Conservation (phyloP, 2,113 vertebrate species). For the Xiphorhynchus elegans region DNA sequence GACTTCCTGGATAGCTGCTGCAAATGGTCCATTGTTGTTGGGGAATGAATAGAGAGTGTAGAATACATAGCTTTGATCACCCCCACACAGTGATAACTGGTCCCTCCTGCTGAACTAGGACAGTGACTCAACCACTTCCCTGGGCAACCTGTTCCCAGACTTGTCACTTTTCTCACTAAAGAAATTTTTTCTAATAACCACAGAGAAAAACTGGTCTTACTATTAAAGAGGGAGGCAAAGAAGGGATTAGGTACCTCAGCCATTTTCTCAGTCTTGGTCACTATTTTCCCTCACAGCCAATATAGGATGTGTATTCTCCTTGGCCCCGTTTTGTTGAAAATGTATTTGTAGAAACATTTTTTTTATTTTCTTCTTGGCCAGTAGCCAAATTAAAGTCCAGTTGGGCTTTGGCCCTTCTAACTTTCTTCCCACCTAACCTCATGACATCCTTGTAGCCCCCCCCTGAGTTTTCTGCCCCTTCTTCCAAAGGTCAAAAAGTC, state of each 20-base stretch:
- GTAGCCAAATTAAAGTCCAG: accelerated
- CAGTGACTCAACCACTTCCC: not conserved
- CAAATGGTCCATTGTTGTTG: too few species aligned
- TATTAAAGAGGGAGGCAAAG: not conserved
- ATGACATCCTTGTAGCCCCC: too few species aligned
- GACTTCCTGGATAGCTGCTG: too few species aligned
- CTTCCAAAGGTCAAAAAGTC: not conserved
- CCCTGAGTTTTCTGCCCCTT: not conserved
- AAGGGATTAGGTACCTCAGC: not conserved
- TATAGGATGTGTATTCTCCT: not conserved
- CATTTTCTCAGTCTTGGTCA: not conserved
- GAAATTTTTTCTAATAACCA: not conserved
- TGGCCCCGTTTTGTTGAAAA: not conserved
- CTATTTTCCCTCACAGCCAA: not conserved
- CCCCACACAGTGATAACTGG: too few species aligned
- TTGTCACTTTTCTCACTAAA: not conserved
- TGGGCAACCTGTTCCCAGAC: not conserved
- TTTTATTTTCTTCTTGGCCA: not conserved
- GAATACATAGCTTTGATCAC: too few species aligned
- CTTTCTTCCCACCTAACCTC: not conserved
- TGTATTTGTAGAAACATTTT: not conserved
- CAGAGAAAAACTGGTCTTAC: not conserved
- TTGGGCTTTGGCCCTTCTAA: not conserved
- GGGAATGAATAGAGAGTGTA: too few species aligned
- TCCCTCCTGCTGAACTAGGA: too few species aligned